These are phyloP conservation scores for Drosophila robusta DNA, from an alignment of 2,888 invertebrate genomes.

Conservation along the genomic window DNA sequence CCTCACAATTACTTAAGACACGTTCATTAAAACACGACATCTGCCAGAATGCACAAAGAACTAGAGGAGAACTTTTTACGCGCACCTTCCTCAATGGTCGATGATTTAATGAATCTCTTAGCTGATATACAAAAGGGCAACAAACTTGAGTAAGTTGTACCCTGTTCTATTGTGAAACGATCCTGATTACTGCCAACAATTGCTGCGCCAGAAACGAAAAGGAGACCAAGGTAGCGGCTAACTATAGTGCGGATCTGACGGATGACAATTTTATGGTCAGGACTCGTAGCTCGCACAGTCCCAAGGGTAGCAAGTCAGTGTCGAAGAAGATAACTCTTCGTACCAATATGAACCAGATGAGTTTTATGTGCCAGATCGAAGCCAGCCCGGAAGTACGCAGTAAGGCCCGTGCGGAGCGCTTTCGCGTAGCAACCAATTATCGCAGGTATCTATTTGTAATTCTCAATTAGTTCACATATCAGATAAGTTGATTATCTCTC, in stretches of 20 bases:
- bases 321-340: background rate
- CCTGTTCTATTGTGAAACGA: background rate
- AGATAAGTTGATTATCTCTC: background rate
- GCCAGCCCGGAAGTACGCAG: background rate
- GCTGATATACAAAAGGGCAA: constrained; percentile 29
- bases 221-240: constrained; percentile 24
- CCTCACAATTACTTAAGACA: background rate
- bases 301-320: background rate
- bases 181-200: background rate
- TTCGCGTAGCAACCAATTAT: constrained; percentile 37
- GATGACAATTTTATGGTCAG: constrained; percentile 27
- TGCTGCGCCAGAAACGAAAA: background rate
- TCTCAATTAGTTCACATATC: background rate
- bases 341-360: constrained; percentile 29
- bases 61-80: constrained; percentile 41
- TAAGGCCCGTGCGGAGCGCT: constrained; percentile 28
- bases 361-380: constrained; percentile 52
- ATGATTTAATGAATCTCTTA: constrained; percentile 31
- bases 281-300: background rate
- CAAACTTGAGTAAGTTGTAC: constrained; percentile 40
- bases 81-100: constrained; percentile 25
- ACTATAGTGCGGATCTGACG: constrained; percentile 14
- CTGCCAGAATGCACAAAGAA: background rate
- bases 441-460: constrained; percentile 34
- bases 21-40: constrained; percentile 7